A percentile compares a stretch with the other conserved stretches of the same genome.
These are phyloP conservation scores for Vidua chalybeata DNA, from an alignment of 2,113 vertebrate genomes.

Conservation along the genomic window DNA sequence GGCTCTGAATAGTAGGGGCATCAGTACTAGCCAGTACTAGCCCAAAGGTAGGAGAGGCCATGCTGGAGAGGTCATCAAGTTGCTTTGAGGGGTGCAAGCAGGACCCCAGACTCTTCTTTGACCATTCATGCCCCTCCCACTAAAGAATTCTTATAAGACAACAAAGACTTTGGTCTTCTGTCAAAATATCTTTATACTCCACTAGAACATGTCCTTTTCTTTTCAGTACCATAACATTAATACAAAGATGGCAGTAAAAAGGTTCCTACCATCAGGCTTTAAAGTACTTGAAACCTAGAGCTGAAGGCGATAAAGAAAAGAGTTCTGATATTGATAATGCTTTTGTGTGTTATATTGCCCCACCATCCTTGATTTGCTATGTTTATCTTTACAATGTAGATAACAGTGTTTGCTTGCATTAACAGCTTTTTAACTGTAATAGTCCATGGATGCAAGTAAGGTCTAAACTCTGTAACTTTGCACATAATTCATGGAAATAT, in stretches of 20 bases:
- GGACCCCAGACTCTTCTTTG: not conserved
- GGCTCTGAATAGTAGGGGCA: not conserved
- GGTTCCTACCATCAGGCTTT: not conserved
- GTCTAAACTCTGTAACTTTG: not conserved
- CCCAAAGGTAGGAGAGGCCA: not conserved
- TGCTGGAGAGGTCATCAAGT: not conserved
- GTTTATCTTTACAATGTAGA: not conserved
- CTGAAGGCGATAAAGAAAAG: not conserved
- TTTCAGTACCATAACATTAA: not conserved
- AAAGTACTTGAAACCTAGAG: not conserved
- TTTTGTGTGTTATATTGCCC: not conserved
- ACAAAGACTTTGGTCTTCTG: not conserved
- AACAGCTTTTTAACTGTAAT: not conserved
- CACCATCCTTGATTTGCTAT: not conserved
- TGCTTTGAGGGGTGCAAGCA: not conserved
- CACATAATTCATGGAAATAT: not conserved
- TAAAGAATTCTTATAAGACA: not conserved
- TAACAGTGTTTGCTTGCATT: constrained; percentile 8
- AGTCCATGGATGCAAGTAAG: not conserved
- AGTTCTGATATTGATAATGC: not conserved
- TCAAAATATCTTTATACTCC: not conserved
- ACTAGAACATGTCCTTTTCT: not conserved
- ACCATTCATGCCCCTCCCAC: not conserved
- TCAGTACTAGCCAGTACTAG: not conserved
- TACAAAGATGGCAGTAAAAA: not conserved